Base-by-base conservation (phyloP, 2,113 vertebrate genomes). In the Lophochroa leadbeateri region DNA sequence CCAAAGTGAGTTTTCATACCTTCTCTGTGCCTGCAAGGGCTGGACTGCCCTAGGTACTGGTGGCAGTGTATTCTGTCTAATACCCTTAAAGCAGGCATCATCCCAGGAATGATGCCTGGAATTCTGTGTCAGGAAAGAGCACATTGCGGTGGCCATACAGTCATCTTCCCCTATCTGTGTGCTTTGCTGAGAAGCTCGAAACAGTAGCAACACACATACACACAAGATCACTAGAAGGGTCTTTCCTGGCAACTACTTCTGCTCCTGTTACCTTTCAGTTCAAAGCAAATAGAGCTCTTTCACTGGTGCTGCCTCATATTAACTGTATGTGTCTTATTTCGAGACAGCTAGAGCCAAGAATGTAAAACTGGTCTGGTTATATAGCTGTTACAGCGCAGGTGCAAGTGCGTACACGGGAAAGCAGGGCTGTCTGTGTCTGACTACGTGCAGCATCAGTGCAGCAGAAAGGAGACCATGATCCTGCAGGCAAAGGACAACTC, bases 161-260 rank as follows among this genome's bases (percentile, higher is more conserved):
- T 64, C 79, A 71, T 49, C 63, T 77, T 72, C 53, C 16, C 69
- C 61, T 87, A 2, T 16, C 55, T 33, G 0, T 63, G n/a, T 69
- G 60, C 63, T 92, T 78, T 89, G 29, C 58, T 86, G 64, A 82
- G 92, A 52, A 88, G 71, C 9, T 82, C 33, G 60, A 27, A 84
- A 84, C 37, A 10, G 46, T 27, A 70, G 67, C 78, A 44, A 63
- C 28, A 50, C 39, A 77, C 43, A 33, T n/a, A 25, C 12, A n/a
- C 20, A 18, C 3, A 33, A 4, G 53, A 69, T n/a, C 63, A 74
- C 50, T 33, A 83, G 68, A 92, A 94, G 15, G 18, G 17, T 71
- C 24, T 78, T 80, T 75, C 79, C 95, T 95, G 86, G 76, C 88
- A 78, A 68, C 81, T 83, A 57, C 9, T 83, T 92, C 64, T 86